Evolutionary conservation across 2,797 vertebrate species (phyloP).

Genomic region (Poliocrania exsul): DNA sequence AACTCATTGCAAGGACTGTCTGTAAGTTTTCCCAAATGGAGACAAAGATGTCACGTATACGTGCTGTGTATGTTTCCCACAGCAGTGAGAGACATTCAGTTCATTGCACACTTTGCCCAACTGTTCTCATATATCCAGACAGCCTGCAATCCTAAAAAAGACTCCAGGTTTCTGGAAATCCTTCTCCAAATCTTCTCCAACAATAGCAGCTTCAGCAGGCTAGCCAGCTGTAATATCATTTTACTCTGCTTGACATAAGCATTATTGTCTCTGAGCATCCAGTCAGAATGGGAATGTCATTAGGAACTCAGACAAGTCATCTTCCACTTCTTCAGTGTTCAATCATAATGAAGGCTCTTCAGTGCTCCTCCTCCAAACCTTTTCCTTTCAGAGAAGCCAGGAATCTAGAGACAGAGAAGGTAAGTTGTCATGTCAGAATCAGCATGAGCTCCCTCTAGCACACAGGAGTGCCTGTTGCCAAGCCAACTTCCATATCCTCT

Average conservation of each 20-base stretch:
- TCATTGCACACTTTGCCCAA: slow-evolving; percentile 47
- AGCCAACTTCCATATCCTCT: background rate
- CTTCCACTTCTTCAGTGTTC: slow-evolving; percentile 49
- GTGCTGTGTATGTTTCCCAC: slow-evolving; percentile 11
- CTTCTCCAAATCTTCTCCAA: background rate
- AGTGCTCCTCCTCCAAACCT: slow-evolving; percentile 84
- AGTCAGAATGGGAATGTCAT: background rate
- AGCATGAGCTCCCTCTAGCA: background rate
- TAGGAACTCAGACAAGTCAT: background rate
- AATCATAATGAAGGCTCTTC: slow-evolving; percentile 93
- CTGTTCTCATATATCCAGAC: slow-evolving; percentile 24
- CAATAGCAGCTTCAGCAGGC: background rate
- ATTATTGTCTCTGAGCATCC: background rate
- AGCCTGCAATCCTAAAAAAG: slow-evolving; percentile 11
- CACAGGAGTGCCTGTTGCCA: background rate
- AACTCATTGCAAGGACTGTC: slow-evolving; percentile 31
- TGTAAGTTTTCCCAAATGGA: slow-evolving; percentile 35
- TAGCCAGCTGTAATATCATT: background rate
- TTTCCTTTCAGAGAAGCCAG: slow-evolving; percentile 90
- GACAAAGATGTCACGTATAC: background rate
- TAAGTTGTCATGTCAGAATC: background rate
- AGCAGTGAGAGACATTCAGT: slow-evolving; percentile 5
- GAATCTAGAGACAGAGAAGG: slow-evolving; percentile 79
- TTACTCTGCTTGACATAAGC: background rate
- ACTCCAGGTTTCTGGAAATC: background rate